Base-by-base conservation (phyloP, 2,797 vertebrate species). In the Crocidura indochinensis region DNA sequence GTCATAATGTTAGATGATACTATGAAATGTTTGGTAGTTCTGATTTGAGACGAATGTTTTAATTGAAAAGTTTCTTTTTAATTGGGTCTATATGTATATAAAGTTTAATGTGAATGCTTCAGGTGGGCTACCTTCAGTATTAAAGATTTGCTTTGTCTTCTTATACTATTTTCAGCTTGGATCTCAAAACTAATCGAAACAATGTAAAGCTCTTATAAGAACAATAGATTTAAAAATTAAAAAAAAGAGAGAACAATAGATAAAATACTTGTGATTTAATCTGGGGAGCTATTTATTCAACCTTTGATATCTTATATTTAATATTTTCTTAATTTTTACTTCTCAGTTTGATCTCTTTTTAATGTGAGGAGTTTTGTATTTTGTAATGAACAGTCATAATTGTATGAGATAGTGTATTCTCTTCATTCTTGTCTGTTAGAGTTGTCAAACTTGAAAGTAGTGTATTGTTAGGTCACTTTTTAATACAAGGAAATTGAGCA, bases 141-240 rank as follows among this genome's bases (percentile, higher is more conserved):
- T 91, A 89, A 90, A 91, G 31, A 74, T 86, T 90, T 84, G 26
- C 65, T 92, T 14, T 31, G 4, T 86, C 26, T 93, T 31, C 68
- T 24, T 92, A 26, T 26, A 31, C 31, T 91, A 60, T 82, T 93
- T 94, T 94, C 69, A 81, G 29, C 87, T 93, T 95, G 84, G 19
- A 84, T 83, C 8, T 91, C 65, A 87, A 84, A 87, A 67, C 65
- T 89, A 92, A 73, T 92, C 65, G 86, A 82, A 72, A 26, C 14
- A 91, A 9, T 64, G 11, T 89, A 88, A 88, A 88, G 80, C 26
- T 75, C 87, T 80, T 86, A 44, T 87, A n/a, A 68, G 38, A 84
- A 94, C 62, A 92, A 75, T 15, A 51, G 81, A n/a, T 83, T 5
- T 73, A 92, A 93, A 78, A 38, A 38, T 38, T 38, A 2, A 38